Percentiles rank a stretch among this genome's conserved stretches.
Evolutionary conservation across 2,888 invertebrate genomes (phyloP).

Genomic region (Drosophila nr. fundita): DNA sequence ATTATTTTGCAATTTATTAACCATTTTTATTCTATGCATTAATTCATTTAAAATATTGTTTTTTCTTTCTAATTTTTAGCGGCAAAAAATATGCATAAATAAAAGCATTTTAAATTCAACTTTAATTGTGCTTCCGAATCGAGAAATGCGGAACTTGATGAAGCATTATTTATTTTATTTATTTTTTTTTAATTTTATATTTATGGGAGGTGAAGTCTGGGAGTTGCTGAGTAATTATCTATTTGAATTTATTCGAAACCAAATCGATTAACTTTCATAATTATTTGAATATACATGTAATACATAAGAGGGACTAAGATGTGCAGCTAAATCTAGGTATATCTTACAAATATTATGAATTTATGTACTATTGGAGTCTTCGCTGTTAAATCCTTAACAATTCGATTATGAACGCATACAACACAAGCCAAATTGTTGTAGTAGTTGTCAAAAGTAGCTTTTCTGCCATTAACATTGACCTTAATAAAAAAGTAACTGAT

Average conservation of each 20-base stretch:
- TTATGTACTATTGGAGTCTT: neutral
- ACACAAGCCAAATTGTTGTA: conserved; percentile 19
- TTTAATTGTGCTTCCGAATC: conserved; percentile 51
- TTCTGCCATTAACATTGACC: conserved; percentile 77
- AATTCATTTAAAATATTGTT: conserved; percentile 17
- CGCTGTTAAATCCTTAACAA: neutral
- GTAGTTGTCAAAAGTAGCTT: conserved; percentile 10
- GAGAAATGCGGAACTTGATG: conserved; percentile 43
- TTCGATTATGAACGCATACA: conserved; percentile 12
- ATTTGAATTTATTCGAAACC: conserved; percentile 27
- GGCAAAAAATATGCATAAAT: conserved; percentile 33
- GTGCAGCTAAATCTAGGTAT: neutral
- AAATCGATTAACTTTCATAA: neutral
- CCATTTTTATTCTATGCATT: conserved; percentile 16
- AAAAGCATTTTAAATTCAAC: conserved; percentile 44
- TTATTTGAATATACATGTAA: neutral
- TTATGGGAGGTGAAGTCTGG: conserved; percentile 10
- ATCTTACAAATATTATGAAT: neutral
- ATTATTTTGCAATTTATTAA: conserved; percentile 39
- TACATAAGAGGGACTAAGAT: neutral
- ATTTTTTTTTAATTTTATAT: conserved; percentile 15
- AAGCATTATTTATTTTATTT: conserved; percentile 7
- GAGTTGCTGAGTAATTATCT: conserved; percentile 1
- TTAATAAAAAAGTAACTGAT: conserved; percentile 71
- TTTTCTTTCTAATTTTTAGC: conserved; percentile 15